Percentiles rank a stretch among this genome's conserved stretches.
Conservation (phyloP, 2,888 invertebrate species). For the Alviniconcha strummeri region DNA sequence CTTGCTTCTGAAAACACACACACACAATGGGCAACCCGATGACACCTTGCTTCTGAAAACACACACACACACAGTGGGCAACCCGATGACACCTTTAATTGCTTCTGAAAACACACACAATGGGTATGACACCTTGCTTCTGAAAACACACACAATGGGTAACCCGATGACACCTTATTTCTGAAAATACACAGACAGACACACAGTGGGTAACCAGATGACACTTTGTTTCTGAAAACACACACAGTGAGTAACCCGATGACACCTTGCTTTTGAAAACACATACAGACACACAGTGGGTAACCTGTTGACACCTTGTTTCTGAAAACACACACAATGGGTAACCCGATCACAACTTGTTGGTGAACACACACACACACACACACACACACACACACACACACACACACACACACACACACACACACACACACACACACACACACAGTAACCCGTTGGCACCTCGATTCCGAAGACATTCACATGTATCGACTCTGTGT, state of each 20-base stretch:
- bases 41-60: constrained; percentile 45
- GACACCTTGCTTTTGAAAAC: no score
- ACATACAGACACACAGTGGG: constrained; percentile 32
- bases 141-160: not conserved
- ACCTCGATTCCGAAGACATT: not conserved
- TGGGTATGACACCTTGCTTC: not conserved
- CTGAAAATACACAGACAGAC: not conserved
- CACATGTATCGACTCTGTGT: not conserved
- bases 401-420: constrained; percentile 6
- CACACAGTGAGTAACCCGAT: not conserved
- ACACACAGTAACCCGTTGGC: not conserved
- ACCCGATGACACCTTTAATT: not conserved
- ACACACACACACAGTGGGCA: not conserved
- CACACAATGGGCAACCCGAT: constrained; percentile 54
- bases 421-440: not conserved
- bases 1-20: no score
- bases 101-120: not conserved
- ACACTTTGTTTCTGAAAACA: not conserved
- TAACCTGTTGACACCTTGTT: constrained; percentile 54
- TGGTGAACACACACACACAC: constrained; percentile 1
- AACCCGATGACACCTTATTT: not conserved
- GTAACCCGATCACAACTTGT: not conserved
- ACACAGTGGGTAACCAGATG: no score
- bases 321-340: constrained; percentile 39
- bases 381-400: constrained; percentile 4